A percentile compares a stretch with the other conserved stretches of the same genome.
Conservation (phyloP, 2,113 vertebrate genomes). For the Chascanopsetta lugubris region DNA sequence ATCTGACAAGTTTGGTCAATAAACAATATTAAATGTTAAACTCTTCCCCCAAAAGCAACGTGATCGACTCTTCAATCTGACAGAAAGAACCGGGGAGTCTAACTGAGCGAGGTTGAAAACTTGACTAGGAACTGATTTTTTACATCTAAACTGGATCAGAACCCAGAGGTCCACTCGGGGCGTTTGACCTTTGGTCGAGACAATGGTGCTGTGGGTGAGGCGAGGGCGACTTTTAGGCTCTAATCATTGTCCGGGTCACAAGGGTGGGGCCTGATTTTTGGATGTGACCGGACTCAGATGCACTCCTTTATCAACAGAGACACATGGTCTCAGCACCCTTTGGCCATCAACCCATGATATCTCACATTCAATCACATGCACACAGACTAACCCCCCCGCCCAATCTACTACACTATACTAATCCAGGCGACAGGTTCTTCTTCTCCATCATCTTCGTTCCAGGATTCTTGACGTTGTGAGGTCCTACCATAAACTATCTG, state of each 20-base stretch:
- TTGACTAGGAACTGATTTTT: not conserved
- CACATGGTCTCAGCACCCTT: conserved; percentile 80
- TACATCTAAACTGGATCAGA: conserved; percentile 86
- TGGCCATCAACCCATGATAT: conserved; percentile 69
- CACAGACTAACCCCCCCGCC: conserved; percentile 1
- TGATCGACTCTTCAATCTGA: not conserved
- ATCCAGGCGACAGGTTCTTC: conserved; percentile 18
- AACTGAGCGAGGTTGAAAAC: not conserved
- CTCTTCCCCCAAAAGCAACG: not conserved
- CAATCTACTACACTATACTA: not conserved
- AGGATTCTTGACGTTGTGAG: conserved; percentile 19
- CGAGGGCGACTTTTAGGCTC: conserved; percentile 81
- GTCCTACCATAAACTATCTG: conserved; percentile 9
- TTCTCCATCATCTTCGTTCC: conserved; percentile 44
- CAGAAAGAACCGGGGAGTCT: not conserved
- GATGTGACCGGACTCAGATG: conserved; percentile 89
- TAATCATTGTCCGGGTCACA: conserved; percentile 87
- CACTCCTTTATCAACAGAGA: conserved; percentile 90
- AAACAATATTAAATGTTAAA: conserved; percentile 8
- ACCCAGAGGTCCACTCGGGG: conserved; percentile 69
- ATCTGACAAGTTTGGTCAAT: not conserved
- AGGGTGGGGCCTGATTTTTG: conserved; percentile 62
- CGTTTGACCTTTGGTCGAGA: conserved; percentile 81
- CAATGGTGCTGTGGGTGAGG: conserved; percentile 74
- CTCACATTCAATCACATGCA: conserved; percentile 26